Conservation (phyloP, 2,113 vertebrate species). For the Xenopus borealis region DNA sequence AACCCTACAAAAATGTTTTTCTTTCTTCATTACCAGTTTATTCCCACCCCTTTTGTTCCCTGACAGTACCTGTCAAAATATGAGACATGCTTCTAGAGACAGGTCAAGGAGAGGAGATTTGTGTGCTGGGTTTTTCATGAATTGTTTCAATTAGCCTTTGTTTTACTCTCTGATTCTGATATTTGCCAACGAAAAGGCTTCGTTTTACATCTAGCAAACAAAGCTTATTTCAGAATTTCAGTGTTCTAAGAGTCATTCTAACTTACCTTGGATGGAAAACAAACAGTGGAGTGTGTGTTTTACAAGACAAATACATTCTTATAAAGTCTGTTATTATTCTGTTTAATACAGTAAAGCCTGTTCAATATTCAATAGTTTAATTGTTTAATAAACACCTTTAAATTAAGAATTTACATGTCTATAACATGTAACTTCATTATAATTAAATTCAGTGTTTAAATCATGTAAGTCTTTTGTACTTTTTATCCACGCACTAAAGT, state of each 20-base stretch:
- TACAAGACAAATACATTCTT: not conserved
- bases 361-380: not conserved
- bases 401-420: too few relatives aligned
- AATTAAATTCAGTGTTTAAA: not conserved
- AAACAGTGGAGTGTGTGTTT: not conserved
- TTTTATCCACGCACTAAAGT: too few relatives aligned
- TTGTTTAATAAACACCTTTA: too few relatives aligned
- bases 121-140: not conserved
- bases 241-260: not conserved
- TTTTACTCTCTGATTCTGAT: conserved; percentile 14
- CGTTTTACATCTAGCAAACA: conserved; percentile 22
- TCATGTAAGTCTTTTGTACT: not conserved
- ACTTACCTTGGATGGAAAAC: not conserved
- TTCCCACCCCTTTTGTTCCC: conserved; percentile 11
- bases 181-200: not conserved
- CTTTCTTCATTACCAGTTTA: conserved; percentile 3
- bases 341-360: not conserved
- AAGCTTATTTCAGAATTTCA: not conserved
- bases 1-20: conserved; percentile 18
- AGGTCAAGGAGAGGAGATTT: conserved; percentile 25
- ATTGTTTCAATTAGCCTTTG: conserved; percentile 24
- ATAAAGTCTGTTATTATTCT: not conserved
- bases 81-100: not conserved
- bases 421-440: too few relatives aligned
- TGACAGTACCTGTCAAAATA: not conserved